Conservation (phyloP, 2,888 invertebrate species). For the Theretra japonica region DNA sequence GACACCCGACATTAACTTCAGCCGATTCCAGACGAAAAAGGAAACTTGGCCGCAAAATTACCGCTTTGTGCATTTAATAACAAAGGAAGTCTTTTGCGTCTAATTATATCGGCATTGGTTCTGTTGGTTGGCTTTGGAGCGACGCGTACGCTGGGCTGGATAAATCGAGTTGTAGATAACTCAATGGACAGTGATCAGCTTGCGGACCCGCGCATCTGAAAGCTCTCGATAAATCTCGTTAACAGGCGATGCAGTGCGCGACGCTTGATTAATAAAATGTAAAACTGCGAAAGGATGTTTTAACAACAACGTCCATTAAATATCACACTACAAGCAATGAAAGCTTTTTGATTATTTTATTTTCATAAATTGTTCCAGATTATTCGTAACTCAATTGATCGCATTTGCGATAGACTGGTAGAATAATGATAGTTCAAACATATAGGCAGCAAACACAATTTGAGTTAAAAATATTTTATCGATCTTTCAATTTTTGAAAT, state of each 20-base stretch:
- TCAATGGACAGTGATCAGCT: slow-evolving; percentile 19
- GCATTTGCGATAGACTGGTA: no score
- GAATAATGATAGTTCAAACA: no score
- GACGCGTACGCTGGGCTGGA: background rate
- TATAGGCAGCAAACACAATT: no score
- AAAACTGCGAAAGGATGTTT: slow-evolving; percentile 5
- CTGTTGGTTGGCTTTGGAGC: background rate
- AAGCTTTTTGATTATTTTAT: no score
- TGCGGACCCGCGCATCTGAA: slow-evolving; percentile 2
- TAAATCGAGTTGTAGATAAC: slow-evolving; percentile 15
- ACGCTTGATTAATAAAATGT: slow-evolving; percentile 8
- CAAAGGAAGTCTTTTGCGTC: slow-evolving; percentile 11
- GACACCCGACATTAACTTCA: slow-evolving; percentile 33
- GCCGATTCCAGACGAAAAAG: slow-evolving; percentile 24
- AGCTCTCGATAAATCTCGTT: slow-evolving; percentile 17
- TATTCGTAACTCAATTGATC: no score
- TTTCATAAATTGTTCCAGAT: no score
- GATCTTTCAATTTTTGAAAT: no score
- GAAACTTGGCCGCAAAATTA: slow-evolving; percentile 15
- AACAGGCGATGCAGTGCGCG: background rate
- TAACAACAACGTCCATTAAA: no score
- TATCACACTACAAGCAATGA: no score
- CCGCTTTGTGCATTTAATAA: slow-evolving; percentile 14
- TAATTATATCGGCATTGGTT: slow-evolving; percentile 12
- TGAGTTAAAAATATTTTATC: no score